Percentiles rank a stretch among this genome's conserved stretches.
These are phyloP conservation scores for Acromyrmex heyeri DNA, from an alignment of 1,140 invertebrate species.

Conservation along the genomic window DNA sequence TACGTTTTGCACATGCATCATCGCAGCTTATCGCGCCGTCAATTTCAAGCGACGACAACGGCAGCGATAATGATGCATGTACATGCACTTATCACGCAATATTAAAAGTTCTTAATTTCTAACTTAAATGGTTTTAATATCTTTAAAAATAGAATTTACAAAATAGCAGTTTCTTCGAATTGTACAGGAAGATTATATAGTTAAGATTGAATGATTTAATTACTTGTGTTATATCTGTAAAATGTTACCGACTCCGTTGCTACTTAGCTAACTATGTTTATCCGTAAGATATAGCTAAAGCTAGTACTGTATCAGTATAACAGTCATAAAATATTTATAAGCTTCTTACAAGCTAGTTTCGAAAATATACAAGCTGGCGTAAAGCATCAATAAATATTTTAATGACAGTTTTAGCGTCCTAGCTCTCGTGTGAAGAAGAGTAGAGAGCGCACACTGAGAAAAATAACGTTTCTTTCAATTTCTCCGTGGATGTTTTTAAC, in stretches of 20 bases:
- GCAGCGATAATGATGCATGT: conserved; percentile 21
- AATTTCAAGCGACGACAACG: conserved; percentile 52
- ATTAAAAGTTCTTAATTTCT: neutral
- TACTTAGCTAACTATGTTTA: conserved; percentile 14
- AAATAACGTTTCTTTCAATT: neutral
- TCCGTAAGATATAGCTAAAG: neutral
- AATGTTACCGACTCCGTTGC: neutral
- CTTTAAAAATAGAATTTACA: neutral
- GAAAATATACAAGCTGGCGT: conserved; percentile 13
- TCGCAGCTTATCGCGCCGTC: conserved; percentile 61
- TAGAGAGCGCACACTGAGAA: neutral
- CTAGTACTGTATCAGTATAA: neutral
- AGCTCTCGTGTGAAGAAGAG: neutral
- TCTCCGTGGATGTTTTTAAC: neutral
- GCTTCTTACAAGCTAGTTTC: conserved; percentile 41
- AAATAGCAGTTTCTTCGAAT: neutral
- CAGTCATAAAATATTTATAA: conserved; percentile 54
- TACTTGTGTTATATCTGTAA: neutral
- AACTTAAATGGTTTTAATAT: neutral
- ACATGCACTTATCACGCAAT: neutral
- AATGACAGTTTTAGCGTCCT: conserved; percentile 6
- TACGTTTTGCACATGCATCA: conserved; percentile 60
- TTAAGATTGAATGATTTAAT: conserved; percentile 9
- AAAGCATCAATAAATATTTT: conserved; percentile 43
- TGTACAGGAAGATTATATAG: neutral